phyloP scores from a whole-genome alignment of 2,797 vertebrate species.

The Phoxinus dragarum region DNA sequence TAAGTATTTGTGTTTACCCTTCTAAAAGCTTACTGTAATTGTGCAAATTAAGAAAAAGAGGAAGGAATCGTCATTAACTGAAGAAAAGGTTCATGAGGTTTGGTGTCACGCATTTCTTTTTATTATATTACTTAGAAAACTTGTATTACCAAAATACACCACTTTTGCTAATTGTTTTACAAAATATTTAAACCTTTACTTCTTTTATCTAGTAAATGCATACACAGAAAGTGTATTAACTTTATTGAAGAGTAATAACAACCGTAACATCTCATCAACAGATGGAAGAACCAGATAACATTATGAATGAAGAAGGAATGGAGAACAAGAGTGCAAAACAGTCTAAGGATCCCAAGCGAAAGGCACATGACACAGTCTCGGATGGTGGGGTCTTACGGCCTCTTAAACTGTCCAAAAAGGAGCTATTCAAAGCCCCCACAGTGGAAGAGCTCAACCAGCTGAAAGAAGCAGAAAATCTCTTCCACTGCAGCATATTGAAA shows the following conservation, averaged over 20 bases:
- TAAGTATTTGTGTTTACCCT: neutral
- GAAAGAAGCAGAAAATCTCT: slow-evolving; percentile 92
- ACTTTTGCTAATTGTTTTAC: neutral
- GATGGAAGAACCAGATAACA: slow-evolving; percentile 59
- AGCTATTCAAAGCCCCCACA: slow-evolving; percentile 90
- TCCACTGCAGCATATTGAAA: slow-evolving; percentile 93
- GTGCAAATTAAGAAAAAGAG: slow-evolving; percentile 58
- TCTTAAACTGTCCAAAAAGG: slow-evolving; percentile 83
- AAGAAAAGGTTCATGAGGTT: slow-evolving; percentile 44
- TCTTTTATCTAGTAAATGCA: neutral
- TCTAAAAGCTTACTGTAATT: neutral
- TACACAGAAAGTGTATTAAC: neutral
- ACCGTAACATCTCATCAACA: slow-evolving; percentile 45
- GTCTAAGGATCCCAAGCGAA: slow-evolving; percentile 69
- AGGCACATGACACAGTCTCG: slow-evolving; percentile 48
- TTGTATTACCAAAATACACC: neutral
- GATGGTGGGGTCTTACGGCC: slow-evolving; percentile 73
- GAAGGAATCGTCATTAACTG: slow-evolving; percentile 15
- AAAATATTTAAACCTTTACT: neutral
- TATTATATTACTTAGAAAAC: neutral
- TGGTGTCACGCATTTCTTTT: neutral
- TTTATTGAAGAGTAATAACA: neutral
- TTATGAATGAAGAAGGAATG: slow-evolving; percentile 36
- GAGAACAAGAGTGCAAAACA: slow-evolving; percentile 18
- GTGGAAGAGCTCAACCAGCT: slow-evolving; percentile 91